phyloP scores from a whole-genome alignment of 1,140 invertebrate genomes.

The Schmidtea mediterranea region DNA sequence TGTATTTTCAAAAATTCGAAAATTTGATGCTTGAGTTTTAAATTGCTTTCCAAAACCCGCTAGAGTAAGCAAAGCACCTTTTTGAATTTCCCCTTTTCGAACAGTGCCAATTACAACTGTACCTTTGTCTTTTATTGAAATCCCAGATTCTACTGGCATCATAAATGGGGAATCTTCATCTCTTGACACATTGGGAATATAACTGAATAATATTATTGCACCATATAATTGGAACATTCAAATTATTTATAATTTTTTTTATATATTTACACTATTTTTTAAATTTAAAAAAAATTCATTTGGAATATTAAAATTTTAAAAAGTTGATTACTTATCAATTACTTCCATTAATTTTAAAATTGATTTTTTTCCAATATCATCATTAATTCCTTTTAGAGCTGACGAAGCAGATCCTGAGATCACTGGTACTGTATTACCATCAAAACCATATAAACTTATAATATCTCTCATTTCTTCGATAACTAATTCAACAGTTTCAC shows the following conservation, averaged over 20 bases:
- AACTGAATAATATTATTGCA: too few species aligned
- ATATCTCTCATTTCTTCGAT: slow-evolving; percentile 83
- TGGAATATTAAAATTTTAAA: neutral
- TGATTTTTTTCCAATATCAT: slow-evolving; percentile 50
- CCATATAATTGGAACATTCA: too few species aligned
- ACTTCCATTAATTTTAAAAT: slow-evolving; percentile 82
- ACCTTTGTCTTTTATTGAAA: slow-evolving; percentile 68
- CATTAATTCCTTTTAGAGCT: slow-evolving; percentile 40
- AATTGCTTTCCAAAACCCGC: neutral
- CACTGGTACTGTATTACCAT: slow-evolving; percentile 46
- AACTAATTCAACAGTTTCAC: slow-evolving; percentile 75
- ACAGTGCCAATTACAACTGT: slow-evolving; percentile 78
- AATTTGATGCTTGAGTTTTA: neutral
- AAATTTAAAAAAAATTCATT: neutral
- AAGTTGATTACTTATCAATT: slow-evolving; percentile 18
- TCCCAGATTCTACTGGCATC: slow-evolving; percentile 64
- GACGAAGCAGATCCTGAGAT: slow-evolving; percentile 57
- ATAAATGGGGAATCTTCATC: slow-evolving; percentile 77
- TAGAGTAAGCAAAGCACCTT: neutral
- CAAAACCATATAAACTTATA: slow-evolving; percentile 53
- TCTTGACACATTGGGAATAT: slow-evolving; percentile 60
- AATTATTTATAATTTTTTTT: too few species aligned
- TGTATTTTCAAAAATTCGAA: neutral
- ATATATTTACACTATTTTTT: neutral
- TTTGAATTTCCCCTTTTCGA: slow-evolving; percentile 37